Evolutionary conservation across 2,113 vertebrate species (phyloP).

Genomic region (Dromaius novaehollandiae): DNA sequence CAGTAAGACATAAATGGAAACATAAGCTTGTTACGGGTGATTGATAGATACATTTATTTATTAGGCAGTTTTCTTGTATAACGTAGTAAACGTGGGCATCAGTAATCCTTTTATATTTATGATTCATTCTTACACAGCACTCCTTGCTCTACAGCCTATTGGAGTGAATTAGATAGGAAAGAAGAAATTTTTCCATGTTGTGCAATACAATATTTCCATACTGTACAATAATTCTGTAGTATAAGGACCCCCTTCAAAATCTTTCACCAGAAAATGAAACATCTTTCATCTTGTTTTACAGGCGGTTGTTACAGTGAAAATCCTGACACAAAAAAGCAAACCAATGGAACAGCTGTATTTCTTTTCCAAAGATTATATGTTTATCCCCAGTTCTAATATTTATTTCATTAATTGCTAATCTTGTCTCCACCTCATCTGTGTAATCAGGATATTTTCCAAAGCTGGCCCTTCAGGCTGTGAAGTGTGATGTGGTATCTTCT

Average conservation of each 20-base stretch:
- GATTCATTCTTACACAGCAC: background rate
- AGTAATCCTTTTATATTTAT: background rate
- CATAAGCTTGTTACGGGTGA: background rate
- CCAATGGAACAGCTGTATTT: background rate
- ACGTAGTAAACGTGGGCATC: background rate
- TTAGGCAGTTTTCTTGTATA: background rate
- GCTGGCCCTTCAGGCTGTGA: background rate
- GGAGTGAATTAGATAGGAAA: background rate
- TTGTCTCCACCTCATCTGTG: background rate
- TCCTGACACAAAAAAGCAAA: background rate
- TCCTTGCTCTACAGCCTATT: background rate
- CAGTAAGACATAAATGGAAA: background rate
- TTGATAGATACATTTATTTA: background rate
- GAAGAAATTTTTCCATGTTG: background rate
- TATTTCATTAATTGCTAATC: background rate
- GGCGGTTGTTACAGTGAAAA: background rate
- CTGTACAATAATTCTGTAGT: background rate
- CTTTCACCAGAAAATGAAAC: background rate
- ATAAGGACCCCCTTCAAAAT: background rate
- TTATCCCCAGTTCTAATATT: background rate
- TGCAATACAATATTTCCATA: background rate
- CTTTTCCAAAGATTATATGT: background rate
- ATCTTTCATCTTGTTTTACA: background rate
- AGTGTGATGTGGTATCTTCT: background rate
- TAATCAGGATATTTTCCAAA: background rate